A percentile compares a stretch with the other conserved stretches of the same genome.
Conservation (phyloP, 2,113 vertebrate species). For the Callospermophilus lateralis region DNA sequence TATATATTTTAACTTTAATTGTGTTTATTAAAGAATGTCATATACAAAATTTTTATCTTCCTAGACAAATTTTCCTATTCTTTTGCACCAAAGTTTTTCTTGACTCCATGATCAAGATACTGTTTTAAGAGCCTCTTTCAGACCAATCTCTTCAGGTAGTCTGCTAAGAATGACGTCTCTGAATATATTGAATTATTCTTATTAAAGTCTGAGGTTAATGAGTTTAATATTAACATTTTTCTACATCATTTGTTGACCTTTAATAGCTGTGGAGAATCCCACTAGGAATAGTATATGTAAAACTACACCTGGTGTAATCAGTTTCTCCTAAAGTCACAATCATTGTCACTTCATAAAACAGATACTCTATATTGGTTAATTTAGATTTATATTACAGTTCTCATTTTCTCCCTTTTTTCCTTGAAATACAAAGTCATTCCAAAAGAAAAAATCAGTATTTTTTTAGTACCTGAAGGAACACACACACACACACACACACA, state of each 20-base stretch:
- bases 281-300: not conserved
- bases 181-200: not conserved
- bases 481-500: not conserved
- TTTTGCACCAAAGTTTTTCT: not conserved
- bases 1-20: constrained; percentile 11
- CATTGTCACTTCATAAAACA: not conserved
- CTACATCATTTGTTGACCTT: not conserved
- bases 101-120: not conserved
- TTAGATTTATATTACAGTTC: not conserved
- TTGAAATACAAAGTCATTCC: not conserved
- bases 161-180: not conserved
- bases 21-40: not conserved
- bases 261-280: not conserved
- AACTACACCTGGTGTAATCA: not conserved
- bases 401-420: not conserved
- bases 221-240: not conserved
- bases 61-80: not conserved
- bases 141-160: not conserved
- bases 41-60: not conserved
- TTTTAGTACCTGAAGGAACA: not conserved
- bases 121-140: not conserved
- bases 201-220: not conserved
- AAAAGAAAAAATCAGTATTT: not conserved
- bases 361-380: not conserved
- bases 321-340: not conserved